Base-by-base conservation (phyloP, 2,888 invertebrate species). In the Prenolepis imparis region DNA sequence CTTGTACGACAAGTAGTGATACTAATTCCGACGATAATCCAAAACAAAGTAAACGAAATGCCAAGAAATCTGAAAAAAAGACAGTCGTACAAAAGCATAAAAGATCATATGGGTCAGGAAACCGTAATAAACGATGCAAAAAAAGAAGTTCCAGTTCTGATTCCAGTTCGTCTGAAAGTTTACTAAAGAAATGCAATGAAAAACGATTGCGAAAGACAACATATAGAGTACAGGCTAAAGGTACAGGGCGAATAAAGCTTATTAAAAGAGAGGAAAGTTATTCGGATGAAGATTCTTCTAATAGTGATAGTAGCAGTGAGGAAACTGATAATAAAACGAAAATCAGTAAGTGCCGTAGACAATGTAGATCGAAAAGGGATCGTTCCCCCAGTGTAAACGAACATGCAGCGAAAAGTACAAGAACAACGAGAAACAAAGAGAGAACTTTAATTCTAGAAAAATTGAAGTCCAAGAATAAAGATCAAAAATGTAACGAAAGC, bases 21-120 rank as follows among this genome's bases (percentile, higher is more conserved):
- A 80, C 88, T 0, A 87, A 90, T 78, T 91, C 89, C 0, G 92
- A 92, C 12, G 89, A 85, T 36, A 87, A 64, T 81, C 88, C 85
- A 2, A 84, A 36, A 55, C 83, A 84, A 52, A 88, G 68, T 59
- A 84, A 59, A 67, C 80, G 70, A 39, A 84, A 66, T 15, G 28
- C 64, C 28, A 91, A 85, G 48, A 90, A 90, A 41, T 80, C 88
- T 0, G 90, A 84, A n/a, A 88, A 48, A 75, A 87, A 64, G 6
- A 32, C 36, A 4, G 75, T 24, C 12, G 39, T 57, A 18, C 87
- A 84, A 28, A 88, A 84, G 39, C 85, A 87, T 9, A 91, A 90
- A 73, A 85, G 81, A 44, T 87, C 90, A 0, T 52, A 39, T 3
- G 80, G 55, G 12, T 80, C 73, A 2, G 84, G 80, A 39, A 75